Conservation (phyloP, 2,888 invertebrate genomes). For the Lampropteryx suffumata region DNA sequence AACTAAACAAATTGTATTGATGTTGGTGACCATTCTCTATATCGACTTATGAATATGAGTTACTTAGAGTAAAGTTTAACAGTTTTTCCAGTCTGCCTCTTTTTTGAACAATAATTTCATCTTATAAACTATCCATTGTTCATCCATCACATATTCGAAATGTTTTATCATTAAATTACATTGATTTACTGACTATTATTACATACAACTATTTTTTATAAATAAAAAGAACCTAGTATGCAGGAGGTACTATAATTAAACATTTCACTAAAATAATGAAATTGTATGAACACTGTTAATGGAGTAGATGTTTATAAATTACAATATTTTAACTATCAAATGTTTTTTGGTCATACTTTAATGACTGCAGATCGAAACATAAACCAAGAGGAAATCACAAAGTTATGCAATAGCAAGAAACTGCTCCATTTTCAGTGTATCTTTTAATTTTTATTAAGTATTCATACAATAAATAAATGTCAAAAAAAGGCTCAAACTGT, state of each 20-base stretch:
- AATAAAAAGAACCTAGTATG: slow-evolving; percentile 27
- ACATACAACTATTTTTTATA: slow-evolving; percentile 25
- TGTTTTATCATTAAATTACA: slow-evolving; percentile 28
- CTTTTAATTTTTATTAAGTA: too few species aligned
- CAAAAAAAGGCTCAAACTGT: slow-evolving; percentile 10
- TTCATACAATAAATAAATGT: too few species aligned
- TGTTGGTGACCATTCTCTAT: too few species aligned
- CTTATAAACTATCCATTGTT: slow-evolving; percentile 32
- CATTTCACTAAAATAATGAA: slow-evolving; percentile 20
- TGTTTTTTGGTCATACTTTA: neutral
- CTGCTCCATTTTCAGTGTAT: neutral
- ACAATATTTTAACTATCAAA: too few species aligned
- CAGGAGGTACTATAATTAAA: slow-evolving; percentile 29
- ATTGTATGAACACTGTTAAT: neutral
- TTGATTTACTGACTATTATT: slow-evolving; percentile 25
- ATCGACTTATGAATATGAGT: neutral
- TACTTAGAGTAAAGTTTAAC: neutral
- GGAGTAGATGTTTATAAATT: too few species aligned
- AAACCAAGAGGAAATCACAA: neutral
- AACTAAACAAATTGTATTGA: too few species aligned
- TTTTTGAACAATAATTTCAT: slow-evolving; percentile 15
- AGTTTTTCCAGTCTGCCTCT: slow-evolving; percentile 9
- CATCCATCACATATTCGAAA: slow-evolving; percentile 37
- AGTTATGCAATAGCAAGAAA: neutral
- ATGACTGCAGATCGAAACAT: neutral